Base-by-base conservation (phyloP, 2,888 invertebrate species). In the Arenicola marina region DNA sequence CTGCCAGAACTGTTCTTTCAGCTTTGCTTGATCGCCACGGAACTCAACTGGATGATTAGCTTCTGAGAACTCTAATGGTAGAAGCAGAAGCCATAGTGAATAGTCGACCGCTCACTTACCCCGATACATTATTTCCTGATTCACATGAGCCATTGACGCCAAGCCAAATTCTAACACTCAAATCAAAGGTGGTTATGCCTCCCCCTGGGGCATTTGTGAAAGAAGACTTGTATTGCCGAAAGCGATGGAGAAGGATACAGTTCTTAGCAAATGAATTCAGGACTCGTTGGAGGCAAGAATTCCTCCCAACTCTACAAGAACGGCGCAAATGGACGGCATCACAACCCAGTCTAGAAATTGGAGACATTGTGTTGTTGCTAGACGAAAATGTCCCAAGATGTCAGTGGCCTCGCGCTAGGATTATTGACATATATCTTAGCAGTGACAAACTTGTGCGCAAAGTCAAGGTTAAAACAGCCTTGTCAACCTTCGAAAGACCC, bases 231-330 rank as follows among this genome's bases (percentile, higher is more conserved):
- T 72, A 66, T 34, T 55, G 44, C 18, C 18, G 70, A 28, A 68
- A 63, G 29, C 62, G 65, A 0, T 73, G 71, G 72, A 7, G 67
- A 21, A 60, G 70, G 2, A 59, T 63, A 1, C 70, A 73, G 31
- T 61, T 66, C 60, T 24, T 72, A 1, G 62, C 61, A 24, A 65
- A 73, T 38, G 60, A 65, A 26, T 72, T 74, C 55, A 73, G 70
- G 72, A 7, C n/a, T 34, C 55, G 73, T 4, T 73, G 72, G 71
- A 53, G 59, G 29, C 51, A 24, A 32, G 72, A 74, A 38, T 71
- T 59, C 60, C 28, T 72, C 1, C 61, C 59, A 26, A 65, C 44
- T 33, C 46, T 70, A 4, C 63, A 68, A 44, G 3, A 53, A 7
- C 51, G 71, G 24, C 46, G 48, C 28, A 72, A 72, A 33, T 71